Conservation (phyloP, 2,113 vertebrate genomes). For the Tenrec ecaudatus region DNA sequence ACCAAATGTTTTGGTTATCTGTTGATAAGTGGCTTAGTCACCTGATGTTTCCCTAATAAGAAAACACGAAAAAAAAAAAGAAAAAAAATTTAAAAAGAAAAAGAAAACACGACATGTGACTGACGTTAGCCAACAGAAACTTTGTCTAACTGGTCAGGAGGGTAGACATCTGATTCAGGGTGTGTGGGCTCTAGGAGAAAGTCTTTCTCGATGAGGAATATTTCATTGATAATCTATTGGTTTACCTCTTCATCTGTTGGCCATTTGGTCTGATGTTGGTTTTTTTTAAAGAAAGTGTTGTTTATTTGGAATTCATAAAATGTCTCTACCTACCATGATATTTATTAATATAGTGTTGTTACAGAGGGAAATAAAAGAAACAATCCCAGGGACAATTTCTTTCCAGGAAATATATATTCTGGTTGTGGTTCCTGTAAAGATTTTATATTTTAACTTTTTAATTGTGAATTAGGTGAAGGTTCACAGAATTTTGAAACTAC, state of each 20-base stretch:
- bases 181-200: not conserved
- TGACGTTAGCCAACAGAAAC: not conserved
- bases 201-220: not conserved
- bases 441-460: too few relatives aligned
- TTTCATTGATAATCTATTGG: not conserved
- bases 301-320: too few relatives aligned
- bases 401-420: too few relatives aligned
- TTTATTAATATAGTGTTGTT: too few relatives aligned
- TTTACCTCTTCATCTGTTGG: conserved; percentile 26
- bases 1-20: conserved; percentile 8
- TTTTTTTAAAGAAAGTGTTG: conserved; percentile 26
- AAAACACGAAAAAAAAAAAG: too few relatives aligned
- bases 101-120: not conserved
- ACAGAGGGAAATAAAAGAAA: too few relatives aligned
- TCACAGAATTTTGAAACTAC: too few relatives aligned
- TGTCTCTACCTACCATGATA: too few relatives aligned
- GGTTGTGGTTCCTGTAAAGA: too few relatives aligned
- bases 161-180: not conserved
- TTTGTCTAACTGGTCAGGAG: not conserved
- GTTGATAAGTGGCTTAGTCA: not conserved
- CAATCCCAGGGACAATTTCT: too few relatives aligned
- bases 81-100: too few relatives aligned
- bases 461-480: too few relatives aligned
- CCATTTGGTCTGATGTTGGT: not conserved
- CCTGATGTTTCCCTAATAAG: not conserved